These are phyloP conservation scores for Blomia tropicalis DNA, from an alignment of 2,888 invertebrate genomes.

Conservation along the genomic window DNA sequence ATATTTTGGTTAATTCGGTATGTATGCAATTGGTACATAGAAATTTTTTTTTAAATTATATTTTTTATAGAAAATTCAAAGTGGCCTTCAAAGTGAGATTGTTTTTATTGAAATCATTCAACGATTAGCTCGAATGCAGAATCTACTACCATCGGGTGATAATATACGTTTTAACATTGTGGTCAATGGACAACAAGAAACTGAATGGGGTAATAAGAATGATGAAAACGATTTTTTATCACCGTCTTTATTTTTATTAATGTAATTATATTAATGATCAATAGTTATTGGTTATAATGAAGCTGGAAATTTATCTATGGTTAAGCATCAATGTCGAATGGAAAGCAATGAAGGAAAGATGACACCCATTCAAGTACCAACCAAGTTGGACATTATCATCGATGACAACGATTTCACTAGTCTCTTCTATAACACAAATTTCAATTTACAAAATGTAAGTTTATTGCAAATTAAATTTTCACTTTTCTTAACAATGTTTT, in stretches of 20 bases:
- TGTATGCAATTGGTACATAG: not conserved
- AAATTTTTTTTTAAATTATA: not conserved
- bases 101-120: slow-evolving; percentile 28
- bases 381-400: not conserved
- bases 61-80: slow-evolving; percentile 27
- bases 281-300: not conserved
- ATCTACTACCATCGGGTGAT: not conserved
- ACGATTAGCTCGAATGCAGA: slow-evolving; percentile 25
- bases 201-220: slow-evolving; percentile 10
- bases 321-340: not conserved
- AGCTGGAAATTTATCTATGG: not conserved
- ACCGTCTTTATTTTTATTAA: no score
- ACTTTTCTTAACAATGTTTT: not conserved
- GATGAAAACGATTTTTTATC: not conserved
- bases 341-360: not conserved
- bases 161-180: not conserved
- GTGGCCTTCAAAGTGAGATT: slow-evolving; percentile 28
- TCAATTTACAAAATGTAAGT: not conserved
- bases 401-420: not conserved
- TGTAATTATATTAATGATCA: not conserved
- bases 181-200: not conserved
- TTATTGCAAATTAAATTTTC: not conserved
- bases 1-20: slow-evolving; percentile 23
- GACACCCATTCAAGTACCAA: not conserved
- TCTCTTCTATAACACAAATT: not conserved